Evolutionary conservation across 2,888 invertebrate genomes (phyloP).

Genomic region (Drosophila longiperda): DNA sequence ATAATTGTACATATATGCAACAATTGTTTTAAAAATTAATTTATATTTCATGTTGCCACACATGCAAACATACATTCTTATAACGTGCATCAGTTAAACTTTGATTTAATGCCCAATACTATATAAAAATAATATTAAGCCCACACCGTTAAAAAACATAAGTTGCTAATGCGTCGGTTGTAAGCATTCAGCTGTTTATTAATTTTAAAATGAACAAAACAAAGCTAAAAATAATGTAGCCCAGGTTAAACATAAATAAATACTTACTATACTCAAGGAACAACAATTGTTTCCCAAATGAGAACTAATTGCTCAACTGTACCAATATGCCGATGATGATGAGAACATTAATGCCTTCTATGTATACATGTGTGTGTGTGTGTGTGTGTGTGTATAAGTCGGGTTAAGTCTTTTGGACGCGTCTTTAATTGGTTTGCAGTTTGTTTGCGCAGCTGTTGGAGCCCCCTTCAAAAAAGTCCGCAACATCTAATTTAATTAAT

Average conservation of each 20-base stretch:
- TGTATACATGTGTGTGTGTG: not conserved
- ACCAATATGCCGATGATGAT: constrained; percentile 8
- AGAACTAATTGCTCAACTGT: constrained; percentile 36
- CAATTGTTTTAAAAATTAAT: constrained; percentile 8
- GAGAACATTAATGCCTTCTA: constrained; percentile 2
- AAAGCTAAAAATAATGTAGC: constrained; percentile 21
- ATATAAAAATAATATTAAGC: constrained; percentile 2
- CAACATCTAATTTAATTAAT: constrained; percentile 74
- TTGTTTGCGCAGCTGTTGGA: constrained; percentile 73
- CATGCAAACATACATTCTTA: constrained; percentile 17
- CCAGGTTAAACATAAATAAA: constrained; percentile 27
- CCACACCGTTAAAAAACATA: constrained; percentile 2
- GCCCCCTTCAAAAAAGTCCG: constrained; percentile 42
- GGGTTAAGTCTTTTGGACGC: constrained; percentile 26
- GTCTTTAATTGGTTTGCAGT: constrained; percentile 73
- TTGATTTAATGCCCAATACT: constrained; percentile 9
- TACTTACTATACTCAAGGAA: constrained; percentile 27
- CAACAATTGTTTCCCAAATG: not conserved
- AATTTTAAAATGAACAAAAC: constrained; percentile 26
- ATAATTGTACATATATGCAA: not conserved
- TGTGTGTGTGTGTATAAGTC: not conserved
- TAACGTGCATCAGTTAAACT: constrained; percentile 2
- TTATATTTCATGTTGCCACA: not conserved
- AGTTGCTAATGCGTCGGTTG: constrained; percentile 58
- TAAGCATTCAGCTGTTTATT: constrained; percentile 63